A percentile compares a stretch with the other conserved stretches of the same genome.
These are phyloP conservation scores for Chroicocephalus ridibundus DNA, from an alignment of 2,113 vertebrate species.

Conservation along the genomic window DNA sequence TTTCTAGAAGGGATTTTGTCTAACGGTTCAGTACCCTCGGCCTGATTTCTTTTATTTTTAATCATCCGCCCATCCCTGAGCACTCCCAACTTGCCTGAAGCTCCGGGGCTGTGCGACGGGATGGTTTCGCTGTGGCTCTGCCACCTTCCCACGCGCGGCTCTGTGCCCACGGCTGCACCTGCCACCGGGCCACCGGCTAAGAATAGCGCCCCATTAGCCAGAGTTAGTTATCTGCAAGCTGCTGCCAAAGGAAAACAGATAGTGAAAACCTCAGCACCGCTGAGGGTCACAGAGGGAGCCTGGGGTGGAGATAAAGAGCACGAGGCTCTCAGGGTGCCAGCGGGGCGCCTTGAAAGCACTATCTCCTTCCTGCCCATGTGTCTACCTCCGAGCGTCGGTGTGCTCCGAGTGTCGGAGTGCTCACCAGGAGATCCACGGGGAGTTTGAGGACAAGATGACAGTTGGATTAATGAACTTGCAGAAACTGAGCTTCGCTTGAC, in stretches of 20 bases:
- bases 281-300: background rate
- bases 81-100: accelerated
- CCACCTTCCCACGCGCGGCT: accelerated
- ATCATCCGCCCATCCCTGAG: background rate
- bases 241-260: background rate
- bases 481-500: background rate
- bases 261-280: accelerated
- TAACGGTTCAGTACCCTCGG: background rate
- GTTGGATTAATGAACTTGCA: background rate
- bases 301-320: background rate
- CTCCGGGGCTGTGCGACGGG: accelerated
- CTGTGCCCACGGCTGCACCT: background rate
- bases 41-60: background rate
- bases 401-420: accelerated
- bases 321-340: background rate
- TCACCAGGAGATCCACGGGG: background rate
- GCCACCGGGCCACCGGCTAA: accelerated
- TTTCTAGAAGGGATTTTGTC: background rate
- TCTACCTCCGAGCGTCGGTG: accelerated
- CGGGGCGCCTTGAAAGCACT: background rate
- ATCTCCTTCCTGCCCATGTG: background rate
- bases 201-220: background rate
- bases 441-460: background rate
- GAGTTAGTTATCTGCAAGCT: background rate
- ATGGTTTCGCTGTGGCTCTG: accelerated